Conservation (phyloP, 1,140 invertebrate genomes). For the Meloidogyne floridensis region DNA sequence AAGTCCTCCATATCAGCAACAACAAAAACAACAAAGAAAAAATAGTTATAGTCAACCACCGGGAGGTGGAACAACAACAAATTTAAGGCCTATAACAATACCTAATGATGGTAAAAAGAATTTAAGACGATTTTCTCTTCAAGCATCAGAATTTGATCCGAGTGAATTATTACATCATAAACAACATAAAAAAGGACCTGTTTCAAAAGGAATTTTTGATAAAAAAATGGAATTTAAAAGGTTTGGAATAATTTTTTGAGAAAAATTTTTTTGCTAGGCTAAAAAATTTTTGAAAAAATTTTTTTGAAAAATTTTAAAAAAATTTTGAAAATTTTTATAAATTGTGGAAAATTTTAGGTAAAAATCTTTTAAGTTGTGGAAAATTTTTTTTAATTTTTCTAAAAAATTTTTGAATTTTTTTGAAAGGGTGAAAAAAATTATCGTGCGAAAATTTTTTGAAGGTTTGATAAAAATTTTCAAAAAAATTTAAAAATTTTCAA, state of each 20-base stretch:
- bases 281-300: no score
- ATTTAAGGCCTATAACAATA: not conserved
- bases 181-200: conserved; percentile 10
- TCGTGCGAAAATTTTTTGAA: no score
- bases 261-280: no score
- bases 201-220: conserved; percentile 22
- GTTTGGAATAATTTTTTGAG: not conserved
- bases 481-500: no score
- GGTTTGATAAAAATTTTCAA: no score
- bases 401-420: no score
- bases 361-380: no score
- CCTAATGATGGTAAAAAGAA: conserved; percentile 11
- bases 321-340: no score
- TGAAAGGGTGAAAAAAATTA: no score
- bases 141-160: conserved; percentile 27
- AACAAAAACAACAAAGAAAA: conserved; percentile 8
- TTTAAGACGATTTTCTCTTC: conserved; percentile 21
- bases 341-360: no score
- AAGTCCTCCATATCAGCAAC: not conserved
- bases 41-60: conserved; percentile 5
- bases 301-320: no score
- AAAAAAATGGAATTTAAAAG: conserved; percentile 24
- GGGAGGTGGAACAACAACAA: not conserved
- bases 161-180: conserved; percentile 12
- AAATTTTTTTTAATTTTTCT: no score